Evolutionary conservation across 2,888 invertebrate genomes (phyloP).

Genomic region (Zhuqinia jingwanae): DNA sequence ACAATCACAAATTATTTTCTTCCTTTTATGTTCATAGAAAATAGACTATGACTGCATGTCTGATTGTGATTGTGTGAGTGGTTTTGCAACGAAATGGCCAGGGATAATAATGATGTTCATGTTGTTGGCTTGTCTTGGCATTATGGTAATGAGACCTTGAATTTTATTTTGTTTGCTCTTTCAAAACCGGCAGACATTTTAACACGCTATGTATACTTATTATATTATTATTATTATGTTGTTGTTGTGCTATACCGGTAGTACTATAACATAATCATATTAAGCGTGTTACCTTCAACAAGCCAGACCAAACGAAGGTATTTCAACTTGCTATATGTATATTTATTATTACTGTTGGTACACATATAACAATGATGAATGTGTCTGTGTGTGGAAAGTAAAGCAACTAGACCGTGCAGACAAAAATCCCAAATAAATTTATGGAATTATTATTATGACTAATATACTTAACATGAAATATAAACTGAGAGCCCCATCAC

Average conservation of each 20-base stretch:
- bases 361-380: neutral
- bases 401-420: conserved; percentile 13
- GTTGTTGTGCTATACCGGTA: neutral
- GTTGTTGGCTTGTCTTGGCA: neutral
- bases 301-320: neutral
- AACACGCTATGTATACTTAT: neutral
- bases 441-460: neutral
- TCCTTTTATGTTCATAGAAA: neutral
- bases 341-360: too few species aligned
- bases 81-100: too few species aligned
- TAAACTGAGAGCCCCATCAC: too few species aligned
- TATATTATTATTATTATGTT: too few species aligned
- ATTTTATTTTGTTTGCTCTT: neutral
- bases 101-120: neutral
- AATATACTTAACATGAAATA: neutral
- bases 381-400: neutral
- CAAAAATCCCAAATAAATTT: neutral
- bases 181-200: neutral
- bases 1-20: neutral
- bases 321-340: too few species aligned
- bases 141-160: conserved; percentile 56
- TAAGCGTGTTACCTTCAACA: neutral
- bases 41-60: neutral
- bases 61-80: neutral
- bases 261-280: neutral